Conservation (phyloP, 2,888 invertebrate genomes). For the Chymomyza caudatula region DNA sequence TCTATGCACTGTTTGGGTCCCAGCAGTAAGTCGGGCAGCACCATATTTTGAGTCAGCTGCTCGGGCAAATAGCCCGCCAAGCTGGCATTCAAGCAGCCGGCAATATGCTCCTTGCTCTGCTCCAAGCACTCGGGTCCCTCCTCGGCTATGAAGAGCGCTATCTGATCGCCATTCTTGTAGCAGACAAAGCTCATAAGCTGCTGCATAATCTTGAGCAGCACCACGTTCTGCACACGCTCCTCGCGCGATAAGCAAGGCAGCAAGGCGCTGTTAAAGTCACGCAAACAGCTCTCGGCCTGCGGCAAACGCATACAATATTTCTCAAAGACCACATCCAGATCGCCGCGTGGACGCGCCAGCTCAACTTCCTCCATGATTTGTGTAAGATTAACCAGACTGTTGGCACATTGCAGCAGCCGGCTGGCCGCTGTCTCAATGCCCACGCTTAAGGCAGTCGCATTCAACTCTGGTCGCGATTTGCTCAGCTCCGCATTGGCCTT, state of each 20-base stretch:
- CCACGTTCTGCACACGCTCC: slow-evolving; percentile 82
- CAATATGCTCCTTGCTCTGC: slow-evolving; percentile 81
- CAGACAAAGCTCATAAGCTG: slow-evolving; percentile 82
- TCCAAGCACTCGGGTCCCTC: slow-evolving; percentile 86
- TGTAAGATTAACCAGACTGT: slow-evolving; percentile 80
- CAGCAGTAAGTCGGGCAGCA: slow-evolving; percentile 81
- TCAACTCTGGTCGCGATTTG: slow-evolving; percentile 43
- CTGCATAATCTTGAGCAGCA: slow-evolving; percentile 82
- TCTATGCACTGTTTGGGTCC: slow-evolving; percentile 78
- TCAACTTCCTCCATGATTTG: slow-evolving; percentile 83
- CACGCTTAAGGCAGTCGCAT: slow-evolving; percentile 30
- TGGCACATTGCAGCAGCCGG: slow-evolving; percentile 40
- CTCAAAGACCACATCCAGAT: slow-evolving; percentile 84
- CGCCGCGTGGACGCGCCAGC: slow-evolving; percentile 82
- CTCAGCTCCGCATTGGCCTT: slow-evolving; percentile 82
- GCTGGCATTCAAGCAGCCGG: slow-evolving; percentile 82
- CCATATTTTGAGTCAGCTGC: slow-evolving; percentile 29
- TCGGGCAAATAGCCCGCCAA: slow-evolving; percentile 79
- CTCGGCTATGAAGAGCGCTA: slow-evolving; percentile 88
- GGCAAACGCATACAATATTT: slow-evolving; percentile 83
- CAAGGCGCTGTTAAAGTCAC: slow-evolving; percentile 80
- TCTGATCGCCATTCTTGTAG: slow-evolving; percentile 87
- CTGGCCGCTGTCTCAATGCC: slow-evolving; percentile 44
- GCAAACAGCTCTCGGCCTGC: slow-evolving; percentile 80
- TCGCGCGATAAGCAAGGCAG: slow-evolving; percentile 82